Percentiles rank a stretch among this genome's conserved stretches.
Conservation (phyloP, 2,797 vertebrate species). For the Hirundo rustica region DNA sequence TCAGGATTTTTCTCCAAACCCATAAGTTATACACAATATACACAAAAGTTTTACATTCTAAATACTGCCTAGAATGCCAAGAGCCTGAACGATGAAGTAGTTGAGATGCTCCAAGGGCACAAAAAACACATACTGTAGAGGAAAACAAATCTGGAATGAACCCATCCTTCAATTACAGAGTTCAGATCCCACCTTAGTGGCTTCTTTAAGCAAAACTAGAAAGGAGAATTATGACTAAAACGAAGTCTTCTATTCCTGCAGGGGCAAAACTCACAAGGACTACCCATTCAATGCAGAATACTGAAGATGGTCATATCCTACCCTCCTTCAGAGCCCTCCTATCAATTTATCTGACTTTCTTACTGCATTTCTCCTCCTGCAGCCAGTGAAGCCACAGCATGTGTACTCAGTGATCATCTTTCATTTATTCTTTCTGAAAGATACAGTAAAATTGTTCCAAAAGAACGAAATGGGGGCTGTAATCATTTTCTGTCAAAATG, state of each 20-base stretch:
- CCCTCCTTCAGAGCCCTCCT: not conserved
- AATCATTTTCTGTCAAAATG: not conserved
- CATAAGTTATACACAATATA: not conserved
- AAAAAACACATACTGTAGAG: not conserved
- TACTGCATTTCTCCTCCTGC: not conserved
- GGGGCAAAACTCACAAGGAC: constrained; percentile 1
- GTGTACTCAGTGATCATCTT: not conserved
- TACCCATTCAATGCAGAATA: constrained; percentile 28
- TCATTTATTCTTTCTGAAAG: not conserved
- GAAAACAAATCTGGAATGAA: not conserved
- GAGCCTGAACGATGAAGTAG: not conserved
- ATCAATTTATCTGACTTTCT: not conserved
- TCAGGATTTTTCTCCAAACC: not conserved
- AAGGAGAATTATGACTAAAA: not conserved
- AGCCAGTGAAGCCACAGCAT: not conserved
- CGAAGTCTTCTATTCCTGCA: not conserved
- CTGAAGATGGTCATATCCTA: not conserved
- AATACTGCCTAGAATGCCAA: not conserved
- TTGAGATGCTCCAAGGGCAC: not conserved
- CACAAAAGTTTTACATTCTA: not conserved
- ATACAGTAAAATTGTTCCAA: not conserved
- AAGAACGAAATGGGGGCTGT: not conserved
- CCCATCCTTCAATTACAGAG: not conserved
- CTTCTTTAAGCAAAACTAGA: not conserved
- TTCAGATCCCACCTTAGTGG: not conserved